phyloP scores from a whole-genome alignment of 2,888 invertebrate genomes.

The Nasonovia ribisnigri region DNA sequence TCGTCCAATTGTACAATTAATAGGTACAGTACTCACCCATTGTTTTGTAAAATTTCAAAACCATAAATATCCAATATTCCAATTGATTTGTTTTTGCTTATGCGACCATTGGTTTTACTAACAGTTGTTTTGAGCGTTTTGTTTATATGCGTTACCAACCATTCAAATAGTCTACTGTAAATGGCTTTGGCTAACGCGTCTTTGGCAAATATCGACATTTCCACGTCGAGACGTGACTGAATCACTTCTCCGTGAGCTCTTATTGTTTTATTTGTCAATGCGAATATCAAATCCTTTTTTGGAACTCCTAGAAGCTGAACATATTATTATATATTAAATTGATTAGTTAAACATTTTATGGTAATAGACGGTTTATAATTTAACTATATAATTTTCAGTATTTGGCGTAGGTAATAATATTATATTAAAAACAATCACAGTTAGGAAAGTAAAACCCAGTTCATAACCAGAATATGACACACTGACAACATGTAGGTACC shows the following conservation, averaged over 20 bases:
- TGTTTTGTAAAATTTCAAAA: constrained; percentile 92
- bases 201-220: constrained; percentile 86
- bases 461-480: neutral
- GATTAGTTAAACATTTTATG: neutral
- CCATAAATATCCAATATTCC: constrained; percentile 95
- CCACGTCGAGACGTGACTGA: constrained; percentile 82
- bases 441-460: neutral
- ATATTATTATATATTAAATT: neutral
- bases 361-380: neutral
- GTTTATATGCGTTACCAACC: constrained; percentile 88
- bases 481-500: no score
- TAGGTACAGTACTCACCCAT: constrained; percentile 76
- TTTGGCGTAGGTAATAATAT: neutral
- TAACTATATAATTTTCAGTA: neutral
- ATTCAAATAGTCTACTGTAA: constrained; percentile 90
- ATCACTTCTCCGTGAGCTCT: constrained; percentile 88
- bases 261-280: constrained; percentile 87
- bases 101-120: constrained; percentile 57
- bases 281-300: constrained; percentile 76
- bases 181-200: constrained; percentile 93
- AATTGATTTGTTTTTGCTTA: constrained; percentile 75
- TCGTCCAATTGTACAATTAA: neutral
- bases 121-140: constrained; percentile 71
- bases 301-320: constrained; percentile 82
- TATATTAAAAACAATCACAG: neutral